Base-by-base conservation (phyloP, 2,888 invertebrate genomes). In the Athalia rosae region DNA sequence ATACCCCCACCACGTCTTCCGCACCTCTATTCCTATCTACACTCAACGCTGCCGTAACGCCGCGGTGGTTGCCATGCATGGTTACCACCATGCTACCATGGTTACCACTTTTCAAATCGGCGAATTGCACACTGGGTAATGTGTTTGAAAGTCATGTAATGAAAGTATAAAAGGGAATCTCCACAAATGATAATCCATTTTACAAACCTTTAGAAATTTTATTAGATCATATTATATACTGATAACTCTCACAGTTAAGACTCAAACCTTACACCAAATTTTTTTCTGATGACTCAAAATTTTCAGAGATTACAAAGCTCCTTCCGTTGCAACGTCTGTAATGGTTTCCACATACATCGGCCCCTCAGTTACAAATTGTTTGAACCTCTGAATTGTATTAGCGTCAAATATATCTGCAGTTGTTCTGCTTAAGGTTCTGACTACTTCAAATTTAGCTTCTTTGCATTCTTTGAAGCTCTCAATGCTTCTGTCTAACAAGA, bases 321-420 rank as follows among this genome's bases (percentile, higher is more conserved):
- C 93, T 85, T 97, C 97, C 85, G 95, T 92, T 4, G 95, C 96
- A 67, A 98, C 93, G 89, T 95, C 94, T 67, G 94, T 91, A 78
- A 92, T 90, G n/a, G 92, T 90, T 82, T 94, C 93, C n/a, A 95
- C 91, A 89, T 93, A 95, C 87, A 94, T 95, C 3, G 96, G 94
- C 0, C 98, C 98, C 86, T 97, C 94, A 62, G 93, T 93, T 8
- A 95, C 93, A 89, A 94, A 97, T 15, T 92, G 91, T 80, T 92
- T 92, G 28, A 97, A 90, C 85, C 92, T 93, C n/a, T 92, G 88
- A 78, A 92, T 90, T 13, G 92, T 93, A 74, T 91, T 91, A 6
- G 91, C 89, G 84, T 94, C 94, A 88, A 95, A 95, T 77, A 92
- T 91, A 63, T 90, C 88, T 63, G 92, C 91, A 4, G 84, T 84